Conservation (phyloP, 2,113 vertebrate genomes). For the Megaleporinus macrocephalus region DNA sequence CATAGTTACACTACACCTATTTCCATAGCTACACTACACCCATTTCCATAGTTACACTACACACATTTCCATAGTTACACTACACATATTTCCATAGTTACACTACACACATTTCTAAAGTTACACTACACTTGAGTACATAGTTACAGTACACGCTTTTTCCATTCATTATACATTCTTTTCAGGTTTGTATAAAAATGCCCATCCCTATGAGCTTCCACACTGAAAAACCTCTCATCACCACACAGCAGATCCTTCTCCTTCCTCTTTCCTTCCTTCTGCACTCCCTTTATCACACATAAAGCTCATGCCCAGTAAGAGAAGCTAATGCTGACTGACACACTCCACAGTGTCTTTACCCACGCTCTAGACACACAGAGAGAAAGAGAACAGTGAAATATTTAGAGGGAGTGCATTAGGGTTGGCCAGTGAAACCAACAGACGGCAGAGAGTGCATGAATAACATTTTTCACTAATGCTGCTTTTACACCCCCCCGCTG, state of each 20-base stretch:
- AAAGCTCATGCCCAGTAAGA: neutral
- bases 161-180: too few relatives aligned
- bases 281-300: neutral
- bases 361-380: neutral
- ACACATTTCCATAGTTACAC: too few relatives aligned
- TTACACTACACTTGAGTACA: too few relatives aligned
- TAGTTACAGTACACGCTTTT: too few relatives aligned
- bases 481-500: conserved; percentile 49
- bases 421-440: conserved; percentile 51
- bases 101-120: too few relatives aligned
- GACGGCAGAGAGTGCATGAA: conserved; percentile 5
- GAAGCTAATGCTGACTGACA: neutral
- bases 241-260: neutral
- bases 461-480: conserved; percentile 26
- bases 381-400: conserved; percentile 24
- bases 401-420: conserved; percentile 75
- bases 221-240: neutral
- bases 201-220: neutral
- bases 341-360: neutral
- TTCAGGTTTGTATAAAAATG: too few relatives aligned
- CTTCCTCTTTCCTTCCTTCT: neutral
- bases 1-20: too few relatives aligned
- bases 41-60: too few relatives aligned
- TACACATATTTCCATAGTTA: too few relatives aligned
- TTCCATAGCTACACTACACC: too few relatives aligned